A percentile compares a stretch with the other conserved stretches of the same genome.
phyloP scores from a whole-genome alignment of 2,888 invertebrate species.

The Plemyria rubiginata region DNA sequence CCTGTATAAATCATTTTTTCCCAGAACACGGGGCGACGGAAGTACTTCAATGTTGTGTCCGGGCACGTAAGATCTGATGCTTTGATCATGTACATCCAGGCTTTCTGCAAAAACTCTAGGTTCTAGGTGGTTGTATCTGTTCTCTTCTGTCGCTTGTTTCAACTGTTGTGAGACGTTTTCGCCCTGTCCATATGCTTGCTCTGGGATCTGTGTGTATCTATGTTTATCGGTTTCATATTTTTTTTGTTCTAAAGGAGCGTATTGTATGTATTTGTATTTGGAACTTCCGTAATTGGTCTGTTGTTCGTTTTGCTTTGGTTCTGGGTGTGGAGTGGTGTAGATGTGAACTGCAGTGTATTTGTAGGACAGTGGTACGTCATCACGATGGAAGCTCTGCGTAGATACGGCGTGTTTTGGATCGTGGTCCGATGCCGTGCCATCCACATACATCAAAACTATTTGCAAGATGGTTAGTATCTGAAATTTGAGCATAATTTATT shows the following conservation, averaged over 20 bases:
- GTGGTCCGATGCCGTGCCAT: constrained; percentile 18
- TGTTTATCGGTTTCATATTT: background rate
- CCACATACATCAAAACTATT: constrained; percentile 38
- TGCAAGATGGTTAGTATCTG: constrained; percentile 44
- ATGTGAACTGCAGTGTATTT: constrained; percentile 45
- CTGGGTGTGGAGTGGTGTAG: constrained; percentile 41
- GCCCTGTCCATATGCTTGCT: background rate
- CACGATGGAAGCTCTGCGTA: constrained; percentile 47
- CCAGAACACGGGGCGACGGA: constrained; percentile 44
- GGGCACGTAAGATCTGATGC: constrained; percentile 41
- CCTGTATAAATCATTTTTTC: constrained; percentile 48
- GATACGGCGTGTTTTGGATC: constrained; percentile 45
- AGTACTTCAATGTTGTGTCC: constrained; percentile 49
- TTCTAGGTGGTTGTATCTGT: constrained; percentile 46
- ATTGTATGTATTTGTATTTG: constrained; percentile 20
- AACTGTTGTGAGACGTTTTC: background rate
- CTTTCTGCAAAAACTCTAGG: constrained; percentile 39
- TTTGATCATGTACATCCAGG: constrained; percentile 15
- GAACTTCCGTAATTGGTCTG: constrained; percentile 4
- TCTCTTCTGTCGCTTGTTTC: background rate
- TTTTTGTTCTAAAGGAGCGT: constrained; percentile 20
- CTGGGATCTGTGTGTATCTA: constrained; percentile 2
- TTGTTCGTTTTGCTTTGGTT: constrained; percentile 12
- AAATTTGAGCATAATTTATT: constrained; percentile 20
- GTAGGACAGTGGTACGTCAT: constrained; percentile 51